Percentiles rank a stretch among this genome's conserved stretches.
Evolutionary conservation across 1,140 invertebrate genomes (phyloP).

Genomic region (Centruroides sculpturatus): DNA sequence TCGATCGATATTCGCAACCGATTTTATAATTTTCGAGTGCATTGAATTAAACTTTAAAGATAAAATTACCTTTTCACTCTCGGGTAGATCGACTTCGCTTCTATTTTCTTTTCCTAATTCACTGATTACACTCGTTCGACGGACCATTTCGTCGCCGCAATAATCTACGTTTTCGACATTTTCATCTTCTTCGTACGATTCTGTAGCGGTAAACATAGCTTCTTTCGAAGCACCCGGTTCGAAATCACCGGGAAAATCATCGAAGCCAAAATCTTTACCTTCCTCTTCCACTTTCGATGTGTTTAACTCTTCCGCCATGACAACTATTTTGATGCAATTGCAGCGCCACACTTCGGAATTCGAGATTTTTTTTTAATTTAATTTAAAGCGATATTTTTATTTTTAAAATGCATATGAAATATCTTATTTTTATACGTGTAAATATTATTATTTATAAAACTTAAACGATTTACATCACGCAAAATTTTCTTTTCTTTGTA

Average conservation of each 20-base stretch:
- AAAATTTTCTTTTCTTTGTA: no score
- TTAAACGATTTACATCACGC: no score
- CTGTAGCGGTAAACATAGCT: slow-evolving; percentile 49
- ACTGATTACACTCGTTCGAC: slow-evolving; percentile 10
- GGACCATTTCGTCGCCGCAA: background rate
- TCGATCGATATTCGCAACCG: background rate
- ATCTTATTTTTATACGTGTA: no score
- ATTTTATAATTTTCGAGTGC: background rate
- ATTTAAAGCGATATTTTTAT: no score
- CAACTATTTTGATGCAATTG: no score
- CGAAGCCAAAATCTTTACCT: background rate
- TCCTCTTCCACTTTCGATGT: background rate
- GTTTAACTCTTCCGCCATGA: no score
- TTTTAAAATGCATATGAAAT: no score
- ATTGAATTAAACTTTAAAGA: background rate
- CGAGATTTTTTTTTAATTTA: no score
- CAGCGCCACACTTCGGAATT: no score
- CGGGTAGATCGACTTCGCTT: background rate
- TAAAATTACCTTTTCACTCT: background rate
- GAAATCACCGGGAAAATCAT: slow-evolving; percentile 24
- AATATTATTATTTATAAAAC: no score
- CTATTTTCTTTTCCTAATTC: slow-evolving; percentile 7
- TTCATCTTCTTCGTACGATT: slow-evolving; percentile 51
- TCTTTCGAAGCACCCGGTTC: slow-evolving; percentile 42
- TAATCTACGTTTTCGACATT: slow-evolving; percentile 21